Evolutionary conservation across 2,113 vertebrate genomes (phyloP).

Genomic region (Hippocampus guttulatus): DNA sequence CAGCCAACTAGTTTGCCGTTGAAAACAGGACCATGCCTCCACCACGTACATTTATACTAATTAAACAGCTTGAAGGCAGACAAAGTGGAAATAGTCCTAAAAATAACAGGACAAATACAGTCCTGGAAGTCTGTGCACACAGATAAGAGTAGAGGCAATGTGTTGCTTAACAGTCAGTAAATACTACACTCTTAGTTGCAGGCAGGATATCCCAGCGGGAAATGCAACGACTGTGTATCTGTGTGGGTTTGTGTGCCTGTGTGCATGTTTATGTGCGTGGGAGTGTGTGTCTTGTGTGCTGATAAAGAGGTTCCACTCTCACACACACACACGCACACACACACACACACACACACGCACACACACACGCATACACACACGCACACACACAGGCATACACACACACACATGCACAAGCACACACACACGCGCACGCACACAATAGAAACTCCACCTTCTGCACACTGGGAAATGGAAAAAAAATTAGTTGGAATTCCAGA

Average conservation of each 20-base stretch:
- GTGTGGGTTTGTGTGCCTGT: slow-evolving; percentile 5
- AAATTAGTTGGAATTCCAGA: slow-evolving; percentile 80
- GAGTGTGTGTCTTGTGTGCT: slow-evolving; percentile 16
- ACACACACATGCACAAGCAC: not conserved
- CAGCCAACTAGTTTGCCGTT: slow-evolving; percentile 11
- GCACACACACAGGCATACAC: not conserved
- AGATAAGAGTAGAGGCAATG: slow-evolving; percentile 67
- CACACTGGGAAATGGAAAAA: slow-evolving; percentile 82
- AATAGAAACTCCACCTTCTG: slow-evolving; percentile 64
- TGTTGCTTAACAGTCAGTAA: slow-evolving; percentile 55
- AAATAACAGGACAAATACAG: slow-evolving; percentile 53
- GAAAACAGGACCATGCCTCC: slow-evolving; percentile 1
- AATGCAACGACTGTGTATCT: slow-evolving; percentile 32
- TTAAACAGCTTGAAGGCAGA: slow-evolving; percentile 32
- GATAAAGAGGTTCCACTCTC: slow-evolving; percentile 53
- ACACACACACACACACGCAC: not conserved
- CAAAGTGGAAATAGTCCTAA: slow-evolving; percentile 56
- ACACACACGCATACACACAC: not conserved
- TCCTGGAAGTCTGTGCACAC: slow-evolving; percentile 46
- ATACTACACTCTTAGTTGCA: slow-evolving; percentile 64
- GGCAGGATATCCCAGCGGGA: slow-evolving; percentile 69
- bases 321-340: not conserved
- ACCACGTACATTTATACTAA: slow-evolving; percentile 21
- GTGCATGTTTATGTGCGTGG: not conserved
- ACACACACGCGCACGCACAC: not conserved